A percentile compares a stretch with the other conserved stretches of the same genome.
phyloP scores from a whole-genome alignment of 1,140 invertebrate genomes.

The Epicauta chinensis region DNA sequence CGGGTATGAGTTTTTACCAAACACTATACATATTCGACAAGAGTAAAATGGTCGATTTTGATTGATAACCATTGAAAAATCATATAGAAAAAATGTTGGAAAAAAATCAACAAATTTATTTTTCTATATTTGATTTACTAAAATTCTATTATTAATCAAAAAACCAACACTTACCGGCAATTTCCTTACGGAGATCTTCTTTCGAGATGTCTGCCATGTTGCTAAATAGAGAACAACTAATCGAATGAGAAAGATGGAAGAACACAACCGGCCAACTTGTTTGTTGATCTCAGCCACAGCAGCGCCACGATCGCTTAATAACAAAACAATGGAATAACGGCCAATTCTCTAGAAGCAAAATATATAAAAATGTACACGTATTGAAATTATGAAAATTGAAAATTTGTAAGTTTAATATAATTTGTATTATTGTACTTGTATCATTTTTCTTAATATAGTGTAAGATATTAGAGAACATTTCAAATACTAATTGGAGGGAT shows the following conservation, averaged over 20 bases:
- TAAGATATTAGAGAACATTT: no score
- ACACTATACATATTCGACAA: constrained; percentile 36
- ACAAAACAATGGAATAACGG: no score
- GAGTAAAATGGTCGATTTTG: constrained; percentile 48
- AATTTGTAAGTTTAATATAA: no score
- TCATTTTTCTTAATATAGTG: no score
- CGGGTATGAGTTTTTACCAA: constrained; percentile 19
- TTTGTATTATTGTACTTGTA: no score
- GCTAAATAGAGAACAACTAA: constrained; percentile 27
- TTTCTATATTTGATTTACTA: constrained; percentile 23
- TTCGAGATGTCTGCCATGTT: constrained; percentile 62
- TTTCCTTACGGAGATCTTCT: constrained; percentile 61
- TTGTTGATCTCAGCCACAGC: not conserved
- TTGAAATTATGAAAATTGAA: no score
- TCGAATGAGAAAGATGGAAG: constrained; percentile 30
- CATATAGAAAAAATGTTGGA: constrained; percentile 32
- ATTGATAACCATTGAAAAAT: constrained; percentile 37
- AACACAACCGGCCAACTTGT: constrained; percentile 12
- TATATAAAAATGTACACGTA: no score
- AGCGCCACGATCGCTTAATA: constrained; percentile 6
- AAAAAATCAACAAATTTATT: constrained; percentile 35
- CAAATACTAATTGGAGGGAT: no score
- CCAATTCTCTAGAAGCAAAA: no score
- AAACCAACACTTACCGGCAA: constrained; percentile 56
- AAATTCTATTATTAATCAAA: constrained; percentile 27